Base-by-base conservation (phyloP, 2,113 vertebrate genomes). In the Puffinus mauretanicus region DNA sequence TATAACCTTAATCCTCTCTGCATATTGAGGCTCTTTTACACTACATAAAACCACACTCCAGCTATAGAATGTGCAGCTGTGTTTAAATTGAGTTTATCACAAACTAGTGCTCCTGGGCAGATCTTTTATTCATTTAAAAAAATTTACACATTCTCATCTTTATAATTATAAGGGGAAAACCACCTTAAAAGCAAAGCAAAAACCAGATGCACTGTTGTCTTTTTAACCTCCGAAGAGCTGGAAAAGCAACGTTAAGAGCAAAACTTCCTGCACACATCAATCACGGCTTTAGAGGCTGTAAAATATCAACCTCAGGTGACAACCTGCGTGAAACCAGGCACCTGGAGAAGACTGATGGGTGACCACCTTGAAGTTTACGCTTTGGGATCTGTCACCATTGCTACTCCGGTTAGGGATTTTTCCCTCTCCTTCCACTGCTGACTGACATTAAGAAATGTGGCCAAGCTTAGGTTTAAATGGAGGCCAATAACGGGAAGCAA, bases 101-200 rank as follows among this genome's bases (percentile, higher is more conserved):
- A 91, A 89, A 94, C 49, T n/a, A 88, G 13, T 42, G 91, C 84
- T 87, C 70, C 78, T 58, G 71, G 47, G 72, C 79, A 92, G 65
- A 84, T 44, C 3, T 25, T 47, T 82, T 58, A 91, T 75, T 78
- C 1, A 3, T 73, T 88, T 26, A 1, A 61, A 82, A 82, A 84
- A 69, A 54, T 32, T 11, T 49, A 90, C 34, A 52, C 27, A 47
- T 36, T 79, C 64, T 51, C 42, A 29, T 67, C 58, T 77, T 84
- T 52, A 42, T 78, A 78, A 69, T 82, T 60, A n/a, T 29, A 66
- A 60, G 54, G 44, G 62, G 57, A 71, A 96, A 95, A 82, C 22
- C 44, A 73, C 51, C 73, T 60, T 69, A 54, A 88, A 82, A 91
- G 64, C 4, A 4, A 92, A 86, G 62, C 75, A 80, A 72, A 69